A percentile compares a stretch with the other conserved stretches of the same genome.
These are phyloP conservation scores for Spheniscus humboldti DNA, from an alignment of 2,797 vertebrate species.

Conservation along the genomic window DNA sequence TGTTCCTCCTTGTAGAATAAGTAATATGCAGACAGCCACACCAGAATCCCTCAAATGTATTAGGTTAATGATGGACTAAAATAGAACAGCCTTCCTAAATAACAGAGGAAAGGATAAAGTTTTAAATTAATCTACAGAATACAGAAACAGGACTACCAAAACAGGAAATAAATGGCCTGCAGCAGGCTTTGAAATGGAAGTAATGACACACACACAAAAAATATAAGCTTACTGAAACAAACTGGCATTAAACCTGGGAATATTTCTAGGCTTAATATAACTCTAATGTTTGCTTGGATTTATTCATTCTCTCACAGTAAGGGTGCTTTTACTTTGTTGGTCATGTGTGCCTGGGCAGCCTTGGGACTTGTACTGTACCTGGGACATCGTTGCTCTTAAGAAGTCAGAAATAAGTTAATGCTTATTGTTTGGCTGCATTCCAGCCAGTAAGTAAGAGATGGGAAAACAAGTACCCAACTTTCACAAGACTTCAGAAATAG, in stretches of 20 bases:
- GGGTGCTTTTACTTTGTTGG: neutral
- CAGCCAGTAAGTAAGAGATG: neutral
- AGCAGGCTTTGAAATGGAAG: neutral
- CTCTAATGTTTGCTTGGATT: neutral
- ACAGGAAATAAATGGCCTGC: neutral
- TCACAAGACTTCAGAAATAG: neutral
- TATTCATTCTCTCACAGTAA: neutral
- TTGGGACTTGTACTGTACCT: neutral
- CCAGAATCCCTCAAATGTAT: neutral
- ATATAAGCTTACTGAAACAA: neutral
- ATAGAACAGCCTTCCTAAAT: neutral
- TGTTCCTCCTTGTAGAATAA: neutral
- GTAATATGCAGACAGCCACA: neutral
- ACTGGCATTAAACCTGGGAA: neutral
- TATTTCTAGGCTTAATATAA: neutral
- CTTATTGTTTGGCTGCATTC: neutral
- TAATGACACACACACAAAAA: neutral
- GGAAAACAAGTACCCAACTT: neutral
- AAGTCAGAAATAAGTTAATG: neutral
- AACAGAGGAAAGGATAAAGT: neutral
- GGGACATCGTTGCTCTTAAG: neutral
- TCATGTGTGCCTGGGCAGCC: neutral
- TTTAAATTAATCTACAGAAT: neutral
- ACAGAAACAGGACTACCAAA: neutral
- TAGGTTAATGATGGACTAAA: neutral